A percentile compares a stretch with the other conserved stretches of the same genome.
These are phyloP conservation scores for Motacilla alba DNA, from an alignment of 2,113 vertebrate genomes.

Conservation along the genomic window DNA sequence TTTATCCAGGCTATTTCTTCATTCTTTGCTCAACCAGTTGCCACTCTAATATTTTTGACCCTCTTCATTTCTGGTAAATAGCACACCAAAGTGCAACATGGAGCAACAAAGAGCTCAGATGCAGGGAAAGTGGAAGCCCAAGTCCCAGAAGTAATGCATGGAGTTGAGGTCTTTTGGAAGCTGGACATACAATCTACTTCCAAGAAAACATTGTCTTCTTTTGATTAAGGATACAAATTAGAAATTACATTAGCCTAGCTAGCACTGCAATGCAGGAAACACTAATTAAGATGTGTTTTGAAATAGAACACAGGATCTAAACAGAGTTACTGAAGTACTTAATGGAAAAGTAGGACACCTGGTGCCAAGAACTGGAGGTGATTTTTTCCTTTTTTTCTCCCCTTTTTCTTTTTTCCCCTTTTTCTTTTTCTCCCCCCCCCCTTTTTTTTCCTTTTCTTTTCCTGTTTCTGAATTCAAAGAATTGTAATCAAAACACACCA, in stretches of 20 bases:
- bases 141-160: neutral
- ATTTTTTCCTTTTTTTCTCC: neutral
- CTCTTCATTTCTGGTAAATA: neutral
- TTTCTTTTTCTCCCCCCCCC: neutral
- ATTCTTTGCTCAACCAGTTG: neutral
- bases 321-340: constrained; percentile 71
- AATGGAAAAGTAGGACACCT: constrained; percentile 77
- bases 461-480: neutral
- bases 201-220: neutral
- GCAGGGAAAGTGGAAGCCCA: neutral
- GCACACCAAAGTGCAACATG: neutral
- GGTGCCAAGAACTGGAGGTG: constrained; percentile 73
- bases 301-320: constrained; percentile 45
- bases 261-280: neutral
- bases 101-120: neutral
- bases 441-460: neutral
- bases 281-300: constrained; percentile 55
- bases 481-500: neutral
- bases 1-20: neutral
- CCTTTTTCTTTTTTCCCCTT: neutral
- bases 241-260: neutral
- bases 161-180: neutral
- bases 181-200: neutral
- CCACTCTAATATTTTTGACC: neutral
- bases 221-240: constrained; percentile 15